Conservation (phyloP, 2,113 vertebrate genomes). For the Blennius ocellaris region DNA sequence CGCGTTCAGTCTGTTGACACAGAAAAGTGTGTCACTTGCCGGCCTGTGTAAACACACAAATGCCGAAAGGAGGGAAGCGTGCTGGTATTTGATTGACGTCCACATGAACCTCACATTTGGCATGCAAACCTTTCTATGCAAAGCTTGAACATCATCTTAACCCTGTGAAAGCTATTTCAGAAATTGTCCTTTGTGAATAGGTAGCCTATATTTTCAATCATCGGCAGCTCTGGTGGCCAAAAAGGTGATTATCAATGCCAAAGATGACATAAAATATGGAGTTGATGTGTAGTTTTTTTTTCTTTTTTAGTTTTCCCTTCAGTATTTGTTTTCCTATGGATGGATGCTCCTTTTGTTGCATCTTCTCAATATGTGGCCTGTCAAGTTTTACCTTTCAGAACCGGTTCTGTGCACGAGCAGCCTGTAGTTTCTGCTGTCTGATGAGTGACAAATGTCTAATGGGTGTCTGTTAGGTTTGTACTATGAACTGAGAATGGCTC, state of each 20-base stretch:
- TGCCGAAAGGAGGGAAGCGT: not conserved
- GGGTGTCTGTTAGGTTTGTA: not conserved
- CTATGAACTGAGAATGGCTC: not conserved
- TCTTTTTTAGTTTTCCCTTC: not conserved
- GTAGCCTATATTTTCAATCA: not conserved
- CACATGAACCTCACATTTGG: conserved; percentile 53
- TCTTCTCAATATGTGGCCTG: conserved; percentile 4
- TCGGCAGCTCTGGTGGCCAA: not conserved
- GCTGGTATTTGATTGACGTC: conserved; percentile 7
- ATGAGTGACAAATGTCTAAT: too few species aligned
- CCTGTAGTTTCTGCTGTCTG: conserved; percentile 21
- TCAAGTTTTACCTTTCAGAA: conserved; percentile 48
- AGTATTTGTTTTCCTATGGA: not conserved
- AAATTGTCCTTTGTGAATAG: not conserved
- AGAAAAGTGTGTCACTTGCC: conserved; percentile 16
- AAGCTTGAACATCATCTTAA: conserved; percentile 14
- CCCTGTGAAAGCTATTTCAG: not conserved
- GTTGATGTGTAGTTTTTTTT: not conserved
- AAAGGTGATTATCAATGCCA: not conserved
- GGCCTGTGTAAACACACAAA: conserved; percentile 11
- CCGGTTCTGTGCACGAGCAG: conserved; percentile 27
- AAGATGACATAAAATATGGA: not conserved
- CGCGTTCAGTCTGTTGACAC: conserved; percentile 10
- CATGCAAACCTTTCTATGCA: conserved; percentile 64
- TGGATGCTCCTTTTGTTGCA: not conserved